Conservation (phyloP, 2,113 vertebrate species). For the Dendrocopos noguchii region DNA sequence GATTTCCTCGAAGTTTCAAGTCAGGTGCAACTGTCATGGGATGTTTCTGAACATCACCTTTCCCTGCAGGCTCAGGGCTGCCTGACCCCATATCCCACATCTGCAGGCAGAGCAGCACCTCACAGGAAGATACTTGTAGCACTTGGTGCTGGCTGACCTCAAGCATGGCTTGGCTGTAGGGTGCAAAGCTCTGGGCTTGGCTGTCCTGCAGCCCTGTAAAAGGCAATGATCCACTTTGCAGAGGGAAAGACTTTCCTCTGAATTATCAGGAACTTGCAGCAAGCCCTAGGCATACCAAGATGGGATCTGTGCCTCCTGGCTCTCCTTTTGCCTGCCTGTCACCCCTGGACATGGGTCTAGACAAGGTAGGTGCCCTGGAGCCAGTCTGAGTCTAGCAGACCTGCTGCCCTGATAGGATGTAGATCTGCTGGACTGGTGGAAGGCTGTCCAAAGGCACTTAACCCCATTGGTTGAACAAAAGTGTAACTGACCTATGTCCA, state of each 20-base stretch:
- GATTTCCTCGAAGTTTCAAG: not conserved
- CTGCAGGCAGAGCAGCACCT: not conserved
- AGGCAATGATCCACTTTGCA: not conserved
- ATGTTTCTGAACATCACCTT: not conserved
- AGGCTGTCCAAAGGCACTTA: not conserved
- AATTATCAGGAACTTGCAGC: not conserved
- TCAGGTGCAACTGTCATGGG: not conserved
- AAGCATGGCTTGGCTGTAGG: not conserved
- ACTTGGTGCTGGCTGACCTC: not conserved
- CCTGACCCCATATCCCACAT: not conserved
- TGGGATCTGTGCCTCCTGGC: not conserved
- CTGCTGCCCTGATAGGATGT: not conserved
- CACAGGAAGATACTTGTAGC: not conserved
- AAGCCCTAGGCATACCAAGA: not conserved
- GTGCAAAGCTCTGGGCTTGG: not conserved
- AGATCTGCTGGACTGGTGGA: not conserved
- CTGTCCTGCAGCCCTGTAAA: not conserved
- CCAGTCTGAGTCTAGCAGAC: not conserved
- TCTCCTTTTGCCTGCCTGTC: not conserved
- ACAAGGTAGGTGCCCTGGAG: not conserved
- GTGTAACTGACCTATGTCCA: not conserved
- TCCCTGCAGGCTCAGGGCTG: not conserved
- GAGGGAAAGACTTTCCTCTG: not conserved
- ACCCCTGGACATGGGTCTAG: rapidly evolving
- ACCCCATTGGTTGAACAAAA: not conserved